Evolutionary conservation across 2,888 invertebrate species (phyloP).

Genomic region (Lagria hirta): DNA sequence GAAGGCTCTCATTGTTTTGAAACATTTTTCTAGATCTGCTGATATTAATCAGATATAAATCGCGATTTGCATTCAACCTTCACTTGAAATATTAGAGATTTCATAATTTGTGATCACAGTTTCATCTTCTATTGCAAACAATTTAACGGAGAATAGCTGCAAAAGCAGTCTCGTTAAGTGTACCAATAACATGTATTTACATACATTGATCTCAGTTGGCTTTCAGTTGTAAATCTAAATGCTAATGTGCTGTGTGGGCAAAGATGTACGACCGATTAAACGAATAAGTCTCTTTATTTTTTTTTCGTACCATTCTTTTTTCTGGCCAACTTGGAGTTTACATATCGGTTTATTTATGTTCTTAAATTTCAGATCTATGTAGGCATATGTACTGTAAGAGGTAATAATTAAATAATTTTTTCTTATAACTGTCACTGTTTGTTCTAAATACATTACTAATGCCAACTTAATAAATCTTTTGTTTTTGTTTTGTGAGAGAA

Average conservation of each 20-base stretch:
- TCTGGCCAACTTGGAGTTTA: conserved; percentile 23
- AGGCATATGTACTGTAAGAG: no score
- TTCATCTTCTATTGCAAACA: conserved; percentile 28
- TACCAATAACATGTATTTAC: conserved; percentile 41
- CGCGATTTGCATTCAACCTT: no score
- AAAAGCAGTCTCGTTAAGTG: conserved; percentile 34
- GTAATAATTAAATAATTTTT: no score
- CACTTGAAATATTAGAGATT: no score
- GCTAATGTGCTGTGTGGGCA: conserved; percentile 39
- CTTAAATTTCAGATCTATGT: conserved; percentile 14
- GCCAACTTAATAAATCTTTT: no score
- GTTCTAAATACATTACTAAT: no score
- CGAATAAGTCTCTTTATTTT: conserved; percentile 33
- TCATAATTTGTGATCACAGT: no score
- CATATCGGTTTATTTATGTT: conserved; percentile 25
- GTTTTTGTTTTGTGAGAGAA: no score
- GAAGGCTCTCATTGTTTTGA: no score
- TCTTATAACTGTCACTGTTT: no score
- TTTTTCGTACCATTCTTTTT: conserved; percentile 31
- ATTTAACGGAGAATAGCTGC: conserved; percentile 29
- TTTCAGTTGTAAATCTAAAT: conserved; percentile 42
- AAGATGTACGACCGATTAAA: conserved; percentile 38
- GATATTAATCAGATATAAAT: no score
- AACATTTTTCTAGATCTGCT: no score
- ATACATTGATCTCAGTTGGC: conserved; percentile 38